These are phyloP conservation scores for Dallia pectoralis DNA, from an alignment of 2,797 vertebrate genomes.

Conservation along the genomic window DNA sequence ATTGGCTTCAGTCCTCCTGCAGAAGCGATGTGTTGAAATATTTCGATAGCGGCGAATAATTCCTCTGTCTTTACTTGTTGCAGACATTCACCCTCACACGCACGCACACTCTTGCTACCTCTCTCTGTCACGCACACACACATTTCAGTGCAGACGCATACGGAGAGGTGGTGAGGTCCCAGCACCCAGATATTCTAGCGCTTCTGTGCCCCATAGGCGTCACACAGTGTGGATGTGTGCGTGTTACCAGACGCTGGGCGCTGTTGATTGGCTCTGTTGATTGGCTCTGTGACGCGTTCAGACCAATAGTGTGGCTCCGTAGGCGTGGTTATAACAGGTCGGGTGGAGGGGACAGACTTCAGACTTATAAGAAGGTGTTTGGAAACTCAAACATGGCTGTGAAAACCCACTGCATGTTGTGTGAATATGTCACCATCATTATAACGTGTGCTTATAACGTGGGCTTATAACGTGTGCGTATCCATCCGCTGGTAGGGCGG, in stretches of 20 bases:
- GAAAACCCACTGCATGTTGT: conserved; percentile 85
- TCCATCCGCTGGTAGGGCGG: too few relatives aligned
- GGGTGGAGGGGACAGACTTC: conserved; percentile 91
- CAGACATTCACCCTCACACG: conserved; percentile 71
- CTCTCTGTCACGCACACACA: conserved; percentile 69
- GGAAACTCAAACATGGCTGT: conserved; percentile 89
- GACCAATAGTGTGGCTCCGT: conserved; percentile 98
- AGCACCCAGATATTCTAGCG: conserved; percentile 90
- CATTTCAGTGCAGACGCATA: conserved; percentile 72
- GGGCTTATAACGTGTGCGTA: too few relatives aligned
- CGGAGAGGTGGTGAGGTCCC: conserved; percentile 79
- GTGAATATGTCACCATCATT: conserved; percentile 95
- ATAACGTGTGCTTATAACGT: conserved; percentile 69
- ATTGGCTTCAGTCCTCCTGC: conserved; percentile 68
- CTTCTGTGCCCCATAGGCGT: conserved; percentile 89
- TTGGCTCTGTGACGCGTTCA: conserved; percentile 99
- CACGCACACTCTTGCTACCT: conserved; percentile 68
- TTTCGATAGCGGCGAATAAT: conserved; percentile 75
- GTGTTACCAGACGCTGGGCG: conserved; percentile 85
- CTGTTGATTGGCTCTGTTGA: conserved; percentile 98
- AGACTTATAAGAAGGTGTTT: conserved; percentile 99
- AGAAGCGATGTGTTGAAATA: conserved; percentile 73
- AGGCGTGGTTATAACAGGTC: conserved; percentile 99
- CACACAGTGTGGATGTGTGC: conserved; percentile 90
- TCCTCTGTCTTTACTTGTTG: conserved; percentile 70